Evolutionary conservation across 2,113 vertebrate species (phyloP), one percentile per base, ranked within the genome.

Genomic region (Megaptera novaeangliae): DNA sequence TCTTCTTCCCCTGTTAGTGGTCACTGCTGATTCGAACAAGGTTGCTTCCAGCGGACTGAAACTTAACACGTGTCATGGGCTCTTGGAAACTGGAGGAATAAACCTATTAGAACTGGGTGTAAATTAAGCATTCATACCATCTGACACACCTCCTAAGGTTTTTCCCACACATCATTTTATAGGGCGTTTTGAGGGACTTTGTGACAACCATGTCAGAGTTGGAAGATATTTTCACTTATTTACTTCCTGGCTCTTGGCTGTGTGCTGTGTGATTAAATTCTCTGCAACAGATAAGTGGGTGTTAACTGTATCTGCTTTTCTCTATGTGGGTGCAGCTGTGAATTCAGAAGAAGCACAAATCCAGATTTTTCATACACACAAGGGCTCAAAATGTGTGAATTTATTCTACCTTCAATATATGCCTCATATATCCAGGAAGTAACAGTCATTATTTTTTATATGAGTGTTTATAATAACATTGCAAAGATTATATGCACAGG

Each of bases 291-390:
- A 31, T 97, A 97, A 57, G 74, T 88, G 88, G 94, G 94, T 88
- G 96, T 93, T 95, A 96, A 92, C 93, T 94, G 63, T 92, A 95
- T 97, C 94, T 93, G 78, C 86, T 96, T 98, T 97, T 64, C 95
- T 94, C 87, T 85, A 20, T 14, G n/a, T 84, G 39, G 21, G 29
- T 75, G 5, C 31, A 81, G 57, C 8, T 52, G 55, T 63, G 59
- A 94, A 95, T 85, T 85, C 49, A 15, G 34, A 82, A 23, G 14
- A 72, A 64, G 20, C 52, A 77, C 7, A 86, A 86, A 64, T 6
- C 11, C 29, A 63, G 11, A 25, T 59, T 77, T 94, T 88, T 82
- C 61, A 96, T 17, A 95, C 9, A 91, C 2, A 71, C 11, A 72
- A n/a, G 29, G 21, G 10, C 81, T 95, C 36, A 59, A 94, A 68